These are phyloP conservation scores for Synergus laeviventris DNA, from an alignment of 2,888 invertebrate species.

Conservation along the genomic window DNA sequence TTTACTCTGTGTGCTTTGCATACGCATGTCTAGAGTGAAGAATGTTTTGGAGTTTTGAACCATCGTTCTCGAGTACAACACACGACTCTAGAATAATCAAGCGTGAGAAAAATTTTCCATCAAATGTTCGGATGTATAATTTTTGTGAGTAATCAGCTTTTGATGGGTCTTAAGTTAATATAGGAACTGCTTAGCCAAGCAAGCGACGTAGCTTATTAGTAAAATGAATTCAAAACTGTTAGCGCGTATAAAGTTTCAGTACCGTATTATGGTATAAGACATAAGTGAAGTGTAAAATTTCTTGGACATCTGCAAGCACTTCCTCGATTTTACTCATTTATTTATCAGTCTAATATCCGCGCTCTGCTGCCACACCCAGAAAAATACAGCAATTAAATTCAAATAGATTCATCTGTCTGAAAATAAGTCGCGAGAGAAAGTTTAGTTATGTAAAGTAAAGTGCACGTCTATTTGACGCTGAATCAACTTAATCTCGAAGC, in stretches of 20 bases:
- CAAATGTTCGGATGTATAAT: neutral
- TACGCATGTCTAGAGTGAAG: constrained; percentile 23
- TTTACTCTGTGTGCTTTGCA: constrained; percentile 24
- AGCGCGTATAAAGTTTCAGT: neutral
- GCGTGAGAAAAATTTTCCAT: constrained; percentile 18
- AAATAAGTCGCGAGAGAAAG: constrained; percentile 34
- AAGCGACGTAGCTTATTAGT: constrained; percentile 10
- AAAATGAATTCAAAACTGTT: constrained; percentile 25
- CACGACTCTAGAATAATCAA: constrained; percentile 18
- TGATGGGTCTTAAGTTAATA: neutral
- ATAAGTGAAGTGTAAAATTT: constrained; percentile 25
- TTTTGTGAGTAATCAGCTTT: neutral
- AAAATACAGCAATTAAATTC: constrained; percentile 32
- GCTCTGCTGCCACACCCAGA: neutral
- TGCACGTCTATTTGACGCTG: constrained; percentile 2
- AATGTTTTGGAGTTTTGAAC: constrained; percentile 24
- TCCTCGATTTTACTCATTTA: constrained; percentile 22
- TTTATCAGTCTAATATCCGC: constrained; percentile 18
- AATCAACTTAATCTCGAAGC: constrained; percentile 1
- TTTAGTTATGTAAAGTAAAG: constrained; percentile 19
- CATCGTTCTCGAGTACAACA: constrained; percentile 24
- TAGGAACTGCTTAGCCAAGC: constrained; percentile 20
- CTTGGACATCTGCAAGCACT: constrained; percentile 32
- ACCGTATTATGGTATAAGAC: too few species aligned
- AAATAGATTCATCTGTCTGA: constrained; percentile 33